A percentile compares a stretch with the other conserved stretches of the same genome.
Conservation (phyloP, 2,888 invertebrate genomes). For the Desoria tigrina region DNA sequence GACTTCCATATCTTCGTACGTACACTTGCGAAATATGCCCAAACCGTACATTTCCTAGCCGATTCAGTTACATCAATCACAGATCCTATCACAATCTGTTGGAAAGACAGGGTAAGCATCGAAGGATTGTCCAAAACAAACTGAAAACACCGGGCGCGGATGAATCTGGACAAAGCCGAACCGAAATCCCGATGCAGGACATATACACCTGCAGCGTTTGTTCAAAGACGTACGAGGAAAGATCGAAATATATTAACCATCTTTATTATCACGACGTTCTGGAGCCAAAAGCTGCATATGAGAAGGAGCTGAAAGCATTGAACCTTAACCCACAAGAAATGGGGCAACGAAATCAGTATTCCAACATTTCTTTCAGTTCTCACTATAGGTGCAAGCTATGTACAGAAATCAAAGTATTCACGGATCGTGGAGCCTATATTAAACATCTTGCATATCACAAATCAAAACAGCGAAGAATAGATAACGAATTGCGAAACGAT, state of each 20-base stretch:
- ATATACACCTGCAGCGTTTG: slow-evolving; percentile 1
- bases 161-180: too few relatives aligned
- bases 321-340: not conserved
- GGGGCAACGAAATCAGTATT: not conserved
- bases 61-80: not conserved
- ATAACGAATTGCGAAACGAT: not conserved
- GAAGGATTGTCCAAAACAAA: too few relatives aligned
- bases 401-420: slow-evolving; percentile 4
- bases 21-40: not conserved
- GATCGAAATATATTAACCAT: slow-evolving; percentile 1
- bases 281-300: not conserved
- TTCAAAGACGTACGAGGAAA: not conserved
- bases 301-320: not conserved
- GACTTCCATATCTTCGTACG: not conserved
- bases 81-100: not conserved
- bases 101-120: not conserved
- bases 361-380: not conserved
- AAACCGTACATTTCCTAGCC: not conserved
- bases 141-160: too few relatives aligned
- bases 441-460: slow-evolving; percentile 11
- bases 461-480: not conserved
- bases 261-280: slow-evolving; percentile 8
- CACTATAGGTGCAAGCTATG: slow-evolving; percentile 5
- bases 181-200: slow-evolving; percentile 3
- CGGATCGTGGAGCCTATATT: not conserved